Evolutionary conservation across 1,140 invertebrate species (phyloP).

Genomic region (Brachionus sp.): DNA sequence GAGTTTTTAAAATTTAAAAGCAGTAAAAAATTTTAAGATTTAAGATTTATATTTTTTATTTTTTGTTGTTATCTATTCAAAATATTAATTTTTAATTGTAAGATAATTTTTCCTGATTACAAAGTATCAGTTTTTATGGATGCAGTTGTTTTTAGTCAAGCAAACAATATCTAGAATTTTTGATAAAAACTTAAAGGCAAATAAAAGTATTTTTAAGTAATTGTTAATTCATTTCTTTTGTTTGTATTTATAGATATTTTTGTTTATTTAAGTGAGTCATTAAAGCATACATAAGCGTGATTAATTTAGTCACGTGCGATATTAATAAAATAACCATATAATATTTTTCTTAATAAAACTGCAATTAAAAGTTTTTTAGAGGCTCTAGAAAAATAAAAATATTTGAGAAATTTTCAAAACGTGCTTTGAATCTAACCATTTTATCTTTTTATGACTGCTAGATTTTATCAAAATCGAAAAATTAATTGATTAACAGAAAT

Average conservation of each 20-base stretch:
- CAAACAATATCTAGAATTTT: too few species aligned
- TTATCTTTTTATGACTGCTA: background rate
- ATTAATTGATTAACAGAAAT: background rate
- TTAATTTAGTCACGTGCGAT: background rate
- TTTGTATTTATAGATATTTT: background rate
- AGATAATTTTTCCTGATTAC: too few species aligned
- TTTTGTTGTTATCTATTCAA: too few species aligned
- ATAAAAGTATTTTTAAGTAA: background rate
- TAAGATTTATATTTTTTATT: too few species aligned
- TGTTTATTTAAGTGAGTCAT: background rate
- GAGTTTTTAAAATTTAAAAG: too few species aligned
- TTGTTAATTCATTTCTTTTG: background rate
- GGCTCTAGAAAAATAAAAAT: background rate
- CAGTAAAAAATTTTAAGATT: too few species aligned
- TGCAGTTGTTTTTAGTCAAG: too few species aligned
- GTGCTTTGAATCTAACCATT: background rate
- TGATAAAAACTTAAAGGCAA: too few species aligned
- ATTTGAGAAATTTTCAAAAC: background rate
- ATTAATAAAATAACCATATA: background rate
- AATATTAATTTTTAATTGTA: too few species aligned
- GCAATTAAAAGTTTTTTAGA: background rate
- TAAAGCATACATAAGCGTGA: background rate
- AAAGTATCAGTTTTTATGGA: too few species aligned
- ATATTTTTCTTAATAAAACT: background rate
- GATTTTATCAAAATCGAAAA: background rate